These are phyloP conservation scores for Dysmachus trigonus DNA, from an alignment of 2,888 invertebrate genomes.

Conservation along the genomic window DNA sequence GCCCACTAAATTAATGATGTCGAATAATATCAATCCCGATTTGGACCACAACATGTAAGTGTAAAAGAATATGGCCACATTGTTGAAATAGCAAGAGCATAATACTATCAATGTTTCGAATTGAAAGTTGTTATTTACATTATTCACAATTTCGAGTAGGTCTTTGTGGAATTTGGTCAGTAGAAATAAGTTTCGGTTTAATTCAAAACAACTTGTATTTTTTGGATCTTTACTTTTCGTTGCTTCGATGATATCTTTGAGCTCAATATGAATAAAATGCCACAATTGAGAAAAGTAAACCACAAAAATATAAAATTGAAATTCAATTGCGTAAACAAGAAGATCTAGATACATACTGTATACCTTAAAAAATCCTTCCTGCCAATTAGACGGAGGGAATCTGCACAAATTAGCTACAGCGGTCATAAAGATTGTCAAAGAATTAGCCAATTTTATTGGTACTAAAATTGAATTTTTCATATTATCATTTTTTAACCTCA, in stretches of 20 bases:
- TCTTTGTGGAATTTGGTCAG: background rate
- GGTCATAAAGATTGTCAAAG: background rate
- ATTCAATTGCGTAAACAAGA: background rate
- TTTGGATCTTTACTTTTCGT: background rate
- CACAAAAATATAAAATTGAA: background rate
- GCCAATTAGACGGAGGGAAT: background rate
- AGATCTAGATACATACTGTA: background rate
- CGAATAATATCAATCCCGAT: background rate
- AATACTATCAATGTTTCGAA: background rate
- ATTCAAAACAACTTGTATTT: background rate
- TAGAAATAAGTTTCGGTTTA: background rate
- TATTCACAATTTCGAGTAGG: background rate
- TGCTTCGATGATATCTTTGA: background rate
- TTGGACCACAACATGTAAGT: background rate
- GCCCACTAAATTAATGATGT: background rate
- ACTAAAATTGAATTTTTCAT: background rate
- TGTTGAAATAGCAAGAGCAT: background rate
- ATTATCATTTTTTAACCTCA: background rate
- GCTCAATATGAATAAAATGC: background rate
- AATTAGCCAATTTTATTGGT: background rate
- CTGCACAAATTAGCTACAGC: background rate
- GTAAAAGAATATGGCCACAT: background rate
- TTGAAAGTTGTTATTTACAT: background rate
- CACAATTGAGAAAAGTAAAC: background rate
- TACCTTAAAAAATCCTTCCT: background rate